Conservation (phyloP, 2,888 invertebrate species). For the Erpobdella octoculata region DNA sequence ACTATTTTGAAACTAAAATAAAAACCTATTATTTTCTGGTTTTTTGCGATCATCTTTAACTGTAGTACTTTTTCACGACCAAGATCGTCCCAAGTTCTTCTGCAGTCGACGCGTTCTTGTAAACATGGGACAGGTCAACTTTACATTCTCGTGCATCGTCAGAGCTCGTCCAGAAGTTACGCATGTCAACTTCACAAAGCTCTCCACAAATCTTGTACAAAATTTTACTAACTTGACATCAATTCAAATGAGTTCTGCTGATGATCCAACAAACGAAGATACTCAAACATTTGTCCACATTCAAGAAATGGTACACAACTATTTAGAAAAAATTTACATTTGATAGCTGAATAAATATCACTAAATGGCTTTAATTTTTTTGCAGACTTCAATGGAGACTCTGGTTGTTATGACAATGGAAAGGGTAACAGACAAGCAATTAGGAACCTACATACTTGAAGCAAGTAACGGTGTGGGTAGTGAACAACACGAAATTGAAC, state of each 20-base stretch:
- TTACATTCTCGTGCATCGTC: constrained; percentile 19
- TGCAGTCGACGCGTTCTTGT: constrained; percentile 1
- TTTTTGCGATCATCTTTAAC: not conserved
- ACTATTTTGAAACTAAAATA: not conserved
- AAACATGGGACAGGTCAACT: constrained; percentile 15
- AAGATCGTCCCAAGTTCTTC: constrained; percentile 26
- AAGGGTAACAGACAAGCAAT: not conserved
- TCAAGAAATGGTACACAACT: too few relatives aligned
- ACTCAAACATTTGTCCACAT: too few relatives aligned
- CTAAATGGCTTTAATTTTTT: too few relatives aligned
- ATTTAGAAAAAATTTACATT: too few relatives aligned
- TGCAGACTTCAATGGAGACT: not conserved
- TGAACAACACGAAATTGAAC: constrained; percentile 5
- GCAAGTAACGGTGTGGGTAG: not conserved
- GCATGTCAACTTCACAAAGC: not conserved
- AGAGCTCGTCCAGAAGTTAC: constrained; percentile 20
- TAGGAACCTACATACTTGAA: constrained; percentile 2
- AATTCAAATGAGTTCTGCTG: too few relatives aligned
- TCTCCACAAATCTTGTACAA: too few relatives aligned
- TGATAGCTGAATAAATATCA: too few relatives aligned
- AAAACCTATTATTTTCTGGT: not conserved
- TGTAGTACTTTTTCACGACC: not conserved
- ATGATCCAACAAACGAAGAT: too few relatives aligned
- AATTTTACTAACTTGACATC: too few relatives aligned
- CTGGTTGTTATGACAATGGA: not conserved